Evolutionary conservation across 1,140 invertebrate genomes (phyloP).

Genomic region (Gonatopus flavifemur): DNA sequence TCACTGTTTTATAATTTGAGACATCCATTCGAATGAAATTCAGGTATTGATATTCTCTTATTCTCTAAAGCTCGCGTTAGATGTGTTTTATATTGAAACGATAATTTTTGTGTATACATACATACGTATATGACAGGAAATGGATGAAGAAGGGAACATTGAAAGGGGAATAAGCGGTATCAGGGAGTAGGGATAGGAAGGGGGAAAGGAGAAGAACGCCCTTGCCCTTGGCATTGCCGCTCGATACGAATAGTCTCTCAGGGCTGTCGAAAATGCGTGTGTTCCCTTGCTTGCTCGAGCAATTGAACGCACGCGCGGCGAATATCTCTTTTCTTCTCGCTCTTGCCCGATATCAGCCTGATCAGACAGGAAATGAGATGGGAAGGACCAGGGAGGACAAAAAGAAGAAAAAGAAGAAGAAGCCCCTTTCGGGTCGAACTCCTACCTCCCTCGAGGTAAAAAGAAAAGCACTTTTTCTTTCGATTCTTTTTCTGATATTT

Average conservation of each 20-base stretch:
- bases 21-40: no score
- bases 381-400: background rate
- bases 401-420: background rate
- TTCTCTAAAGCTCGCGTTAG: no score
- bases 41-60: no score
- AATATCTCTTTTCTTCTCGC: background rate
- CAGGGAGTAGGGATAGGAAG: constrained; percentile 24
- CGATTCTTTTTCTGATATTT: no score
- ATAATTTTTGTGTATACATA: constrained; percentile 1
- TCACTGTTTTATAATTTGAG: no score
- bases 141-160: constrained; percentile 46
- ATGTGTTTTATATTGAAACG: no score
- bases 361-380: constrained; percentile 12
- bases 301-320: constrained; percentile 37
- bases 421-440: no score
- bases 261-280: constrained; percentile 54
- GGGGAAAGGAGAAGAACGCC: constrained; percentile 50
- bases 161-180: constrained; percentile 31
- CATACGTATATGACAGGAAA: constrained; percentile 24
- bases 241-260: constrained; percentile 57
- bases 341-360: background rate
- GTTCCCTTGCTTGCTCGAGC: no score
- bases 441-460: no score
- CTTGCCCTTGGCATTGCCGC: constrained; percentile 61
- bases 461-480: no score